A percentile compares a stretch with the other conserved stretches of the same genome.
phyloP scores from a whole-genome alignment of 1,140 invertebrate species.

The Lepidurus couesii region DNA sequence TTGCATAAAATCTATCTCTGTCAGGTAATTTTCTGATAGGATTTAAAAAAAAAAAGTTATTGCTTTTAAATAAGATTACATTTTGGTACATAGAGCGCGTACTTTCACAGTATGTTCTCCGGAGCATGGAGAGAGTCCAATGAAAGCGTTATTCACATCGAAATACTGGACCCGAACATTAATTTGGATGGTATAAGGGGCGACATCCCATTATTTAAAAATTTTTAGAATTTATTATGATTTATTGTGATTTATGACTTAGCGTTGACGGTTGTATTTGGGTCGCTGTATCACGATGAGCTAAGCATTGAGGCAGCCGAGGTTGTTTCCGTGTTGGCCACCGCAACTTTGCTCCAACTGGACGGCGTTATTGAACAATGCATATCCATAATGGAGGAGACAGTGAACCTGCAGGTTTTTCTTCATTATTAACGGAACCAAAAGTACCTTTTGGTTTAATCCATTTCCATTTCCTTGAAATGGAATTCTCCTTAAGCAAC shows the following conservation, averaged over 20 bases:
- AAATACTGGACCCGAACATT: constrained; percentile 68
- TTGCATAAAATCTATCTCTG: constrained; percentile 72
- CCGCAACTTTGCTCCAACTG: constrained; percentile 69
- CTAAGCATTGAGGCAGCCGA: constrained; percentile 62
- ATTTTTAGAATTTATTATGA: constrained; percentile 1
- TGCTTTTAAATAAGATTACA: constrained; percentile 25
- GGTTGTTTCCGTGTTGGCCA: constrained; percentile 64
- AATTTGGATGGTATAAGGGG: constrained; percentile 59
- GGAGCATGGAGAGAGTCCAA: constrained; percentile 70
- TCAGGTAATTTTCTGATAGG: constrained; percentile 48
- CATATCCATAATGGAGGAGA: constrained; percentile 67
- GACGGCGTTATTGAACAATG: constrained; percentile 71
- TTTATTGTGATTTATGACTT: constrained; percentile 38
- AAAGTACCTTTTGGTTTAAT: neutral
- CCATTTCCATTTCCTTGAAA: neutral
- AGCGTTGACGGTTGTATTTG: constrained; percentile 66
- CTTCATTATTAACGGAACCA: neutral
- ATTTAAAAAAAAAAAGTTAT: neutral
- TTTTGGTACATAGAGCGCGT: constrained; percentile 26
- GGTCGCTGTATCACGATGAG: constrained; percentile 74
- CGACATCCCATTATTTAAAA: too few species aligned
- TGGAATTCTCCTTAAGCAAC: constrained; percentile 36
- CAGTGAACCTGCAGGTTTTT: constrained; percentile 55
- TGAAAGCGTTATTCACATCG: constrained; percentile 60
- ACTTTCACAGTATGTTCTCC: constrained; percentile 66